Percentiles rank a stretch among this genome's conserved stretches.
phyloP scores from a whole-genome alignment of 2,888 invertebrate genomes.

The Dromius quadrimaculatus region DNA sequence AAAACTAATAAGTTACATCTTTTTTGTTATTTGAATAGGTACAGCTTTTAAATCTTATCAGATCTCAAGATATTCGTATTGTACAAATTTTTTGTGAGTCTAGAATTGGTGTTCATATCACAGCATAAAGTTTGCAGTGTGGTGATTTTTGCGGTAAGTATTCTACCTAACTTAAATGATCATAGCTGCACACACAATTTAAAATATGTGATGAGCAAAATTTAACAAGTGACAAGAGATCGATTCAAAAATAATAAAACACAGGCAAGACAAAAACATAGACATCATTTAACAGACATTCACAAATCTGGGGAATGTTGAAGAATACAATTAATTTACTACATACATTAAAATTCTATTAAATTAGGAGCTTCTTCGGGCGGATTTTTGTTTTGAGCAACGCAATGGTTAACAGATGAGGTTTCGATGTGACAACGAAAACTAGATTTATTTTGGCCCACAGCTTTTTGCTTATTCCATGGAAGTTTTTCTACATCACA shows the following conservation, averaged over 20 bases:
- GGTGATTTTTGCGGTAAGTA: constrained; percentile 5
- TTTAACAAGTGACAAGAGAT: constrained; percentile 11
- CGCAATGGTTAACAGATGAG: constrained; percentile 51
- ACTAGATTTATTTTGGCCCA: constrained; percentile 59
- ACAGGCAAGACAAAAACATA: constrained; percentile 17
- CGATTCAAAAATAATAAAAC: constrained; percentile 17
- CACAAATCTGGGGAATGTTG: constrained; percentile 31
- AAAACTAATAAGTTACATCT: constrained; percentile 30
- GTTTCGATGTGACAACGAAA: constrained; percentile 62
- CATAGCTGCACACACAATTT: constrained; percentile 32
- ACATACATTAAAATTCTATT: constrained; percentile 53
- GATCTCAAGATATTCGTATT: neutral
- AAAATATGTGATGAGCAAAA: neutral
- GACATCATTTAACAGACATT: constrained; percentile 13
- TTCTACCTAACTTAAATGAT: neutral
- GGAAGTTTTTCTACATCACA: constrained; percentile 55
- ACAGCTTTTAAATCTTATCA: constrained; percentile 7
- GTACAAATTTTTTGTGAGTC: constrained; percentile 7
- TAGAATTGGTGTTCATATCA: constrained; percentile 30
- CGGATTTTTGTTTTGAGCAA: constrained; percentile 28
- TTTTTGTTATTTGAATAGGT: constrained; percentile 14
- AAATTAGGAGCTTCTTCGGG: constrained; percentile 51
- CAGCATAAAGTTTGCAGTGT: constrained; percentile 18
- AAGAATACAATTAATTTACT: constrained; percentile 12
- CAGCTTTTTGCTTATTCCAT: constrained; percentile 55